Conservation (phyloP, 2,888 invertebrate species). For the Himalopsyche anomala region DNA sequence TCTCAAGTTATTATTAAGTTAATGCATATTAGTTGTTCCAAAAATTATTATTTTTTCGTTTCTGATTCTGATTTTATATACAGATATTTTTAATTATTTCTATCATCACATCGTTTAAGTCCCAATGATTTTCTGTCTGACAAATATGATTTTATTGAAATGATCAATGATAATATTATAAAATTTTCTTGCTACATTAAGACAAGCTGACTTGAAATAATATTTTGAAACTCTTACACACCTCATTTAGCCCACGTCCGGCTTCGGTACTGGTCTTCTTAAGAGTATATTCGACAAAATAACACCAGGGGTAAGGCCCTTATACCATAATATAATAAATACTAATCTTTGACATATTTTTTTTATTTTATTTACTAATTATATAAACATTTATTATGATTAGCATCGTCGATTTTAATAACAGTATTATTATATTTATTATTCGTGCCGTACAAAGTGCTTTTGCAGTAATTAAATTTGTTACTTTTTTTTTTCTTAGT, state of each 20-base stretch:
- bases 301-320: slow-evolving; percentile 77
- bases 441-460: slow-evolving; percentile 42
- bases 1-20: too few relatives aligned
- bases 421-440: slow-evolving; percentile 31
- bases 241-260: slow-evolving; percentile 75
- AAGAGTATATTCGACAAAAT: slow-evolving; percentile 80
- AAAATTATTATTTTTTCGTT: too few relatives aligned
- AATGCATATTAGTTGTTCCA: too few relatives aligned
- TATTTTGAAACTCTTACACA: slow-evolving; percentile 60
- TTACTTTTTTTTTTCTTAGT: not conserved
- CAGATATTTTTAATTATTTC: not conserved
- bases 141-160: slow-evolving; percentile 17
- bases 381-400: slow-evolving; percentile 28
- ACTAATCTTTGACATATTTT: slow-evolving; percentile 35
- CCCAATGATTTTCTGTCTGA: not conserved
- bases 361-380: slow-evolving; percentile 22
- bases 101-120: not conserved
- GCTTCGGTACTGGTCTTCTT: slow-evolving; percentile 79
- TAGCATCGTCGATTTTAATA: slow-evolving; percentile 40
- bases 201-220: slow-evolving; percentile 37
- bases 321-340: slow-evolving; percentile 43
- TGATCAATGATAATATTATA: slow-evolving; percentile 19
- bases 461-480: slow-evolving; percentile 40
- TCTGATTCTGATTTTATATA: too few relatives aligned
- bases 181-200: not conserved